Percentiles rank a stretch among this genome's conserved stretches.
Evolutionary conservation across 2,797 vertebrate species (phyloP).

Genomic region (Anguilla obscura): DNA sequence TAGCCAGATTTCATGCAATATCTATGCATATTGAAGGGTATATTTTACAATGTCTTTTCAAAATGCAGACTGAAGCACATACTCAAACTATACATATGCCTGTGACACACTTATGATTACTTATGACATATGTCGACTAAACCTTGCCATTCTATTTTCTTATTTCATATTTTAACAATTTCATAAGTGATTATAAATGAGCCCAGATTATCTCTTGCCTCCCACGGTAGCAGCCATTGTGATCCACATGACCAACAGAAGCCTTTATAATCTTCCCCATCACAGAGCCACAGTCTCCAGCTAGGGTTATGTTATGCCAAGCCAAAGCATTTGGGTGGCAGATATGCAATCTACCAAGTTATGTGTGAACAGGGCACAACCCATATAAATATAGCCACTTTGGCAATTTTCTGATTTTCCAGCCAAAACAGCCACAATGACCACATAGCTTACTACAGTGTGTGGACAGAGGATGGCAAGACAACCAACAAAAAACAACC

Average conservation of each 20-base stretch:
- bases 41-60: neutral
- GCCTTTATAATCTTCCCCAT: neutral
- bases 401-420: neutral
- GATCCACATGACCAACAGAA: neutral
- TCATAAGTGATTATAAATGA: slow-evolving; percentile 4
- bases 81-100: neutral
- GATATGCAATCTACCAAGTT: neutral
- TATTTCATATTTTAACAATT: neutral
- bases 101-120: neutral
- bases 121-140: too few species aligned
- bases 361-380: neutral
- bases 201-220: neutral
- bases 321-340: neutral
- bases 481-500: neutral
- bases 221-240: neutral
- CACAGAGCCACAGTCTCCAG: neutral
- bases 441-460: neutral
- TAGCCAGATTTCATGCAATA: neutral
- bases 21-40: neutral
- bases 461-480: neutral
- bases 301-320: neutral
- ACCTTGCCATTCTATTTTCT: neutral
- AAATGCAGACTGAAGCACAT: neutral
- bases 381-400: neutral
- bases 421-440: neutral